Percentiles rank a stretch among this genome's conserved stretches.
phyloP scores from a whole-genome alignment of 2,113 vertebrate species.

The Platanista minor region DNA sequence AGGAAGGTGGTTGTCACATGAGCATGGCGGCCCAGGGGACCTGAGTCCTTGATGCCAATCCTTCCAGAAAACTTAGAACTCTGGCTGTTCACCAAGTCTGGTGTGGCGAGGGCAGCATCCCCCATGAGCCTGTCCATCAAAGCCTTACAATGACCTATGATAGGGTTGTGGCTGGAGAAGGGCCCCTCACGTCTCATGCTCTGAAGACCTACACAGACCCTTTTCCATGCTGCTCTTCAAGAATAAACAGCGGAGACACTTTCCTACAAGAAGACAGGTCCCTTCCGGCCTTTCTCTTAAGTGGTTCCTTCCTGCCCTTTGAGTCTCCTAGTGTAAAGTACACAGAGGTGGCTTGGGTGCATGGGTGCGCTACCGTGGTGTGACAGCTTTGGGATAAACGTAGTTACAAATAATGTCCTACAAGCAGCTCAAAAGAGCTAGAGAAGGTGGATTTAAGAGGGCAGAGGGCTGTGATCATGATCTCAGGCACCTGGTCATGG shows the following conservation, averaged over 20 bases:
- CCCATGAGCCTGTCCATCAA: not conserved
- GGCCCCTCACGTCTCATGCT: fast-evolving
- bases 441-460: not conserved
- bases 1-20: fast-evolving
- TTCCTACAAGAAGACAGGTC: not conserved
- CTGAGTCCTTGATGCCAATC: not conserved
- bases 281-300: not conserved
- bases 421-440: not conserved
- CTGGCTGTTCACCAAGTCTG: not conserved
- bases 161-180: not conserved
- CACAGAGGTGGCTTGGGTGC: not conserved
- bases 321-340: not conserved
- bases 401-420: fast-evolving
- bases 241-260: not conserved
- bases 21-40: fast-evolving
- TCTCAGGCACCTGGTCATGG: not conserved
- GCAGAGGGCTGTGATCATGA: fast-evolving
- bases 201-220: not conserved
- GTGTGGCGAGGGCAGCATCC: not conserved
- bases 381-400: not conserved
- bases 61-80: not conserved
- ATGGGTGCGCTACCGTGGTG: fast-evolving
- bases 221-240: not conserved
- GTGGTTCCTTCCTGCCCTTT: not conserved
- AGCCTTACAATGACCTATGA: not conserved